Evolutionary conservation across 2,797 vertebrate species (phyloP).

Genomic region (Artibeus jamaicensis): DNA sequence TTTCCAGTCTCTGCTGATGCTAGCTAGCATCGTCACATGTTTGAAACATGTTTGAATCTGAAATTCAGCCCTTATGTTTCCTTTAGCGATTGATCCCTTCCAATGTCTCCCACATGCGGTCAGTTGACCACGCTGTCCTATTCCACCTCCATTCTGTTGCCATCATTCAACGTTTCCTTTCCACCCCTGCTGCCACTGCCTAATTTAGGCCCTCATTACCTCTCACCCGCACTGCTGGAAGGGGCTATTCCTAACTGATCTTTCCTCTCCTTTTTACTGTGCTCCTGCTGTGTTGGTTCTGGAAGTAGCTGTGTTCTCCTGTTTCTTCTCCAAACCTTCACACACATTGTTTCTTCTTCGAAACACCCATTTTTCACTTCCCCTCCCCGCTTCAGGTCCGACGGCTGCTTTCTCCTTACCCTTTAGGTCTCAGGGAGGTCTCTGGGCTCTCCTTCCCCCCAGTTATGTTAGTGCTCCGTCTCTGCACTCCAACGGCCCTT

Average conservation of each 20-base stretch:
- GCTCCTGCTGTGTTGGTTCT: background rate
- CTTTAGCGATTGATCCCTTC: background rate
- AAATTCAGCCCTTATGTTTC: background rate
- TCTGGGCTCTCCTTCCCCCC: background rate
- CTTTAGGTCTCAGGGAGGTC: background rate
- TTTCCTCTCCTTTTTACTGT: background rate
- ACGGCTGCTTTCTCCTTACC: background rate
- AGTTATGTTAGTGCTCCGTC: background rate
- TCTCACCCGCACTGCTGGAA: conserved; percentile 32
- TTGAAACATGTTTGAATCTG: background rate
- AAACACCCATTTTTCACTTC: background rate
- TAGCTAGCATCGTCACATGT: background rate
- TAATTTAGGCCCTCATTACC: conserved; percentile 39
- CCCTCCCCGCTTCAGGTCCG: background rate
- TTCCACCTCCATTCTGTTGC: background rate
- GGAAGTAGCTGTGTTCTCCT: background rate
- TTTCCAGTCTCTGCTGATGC: background rate
- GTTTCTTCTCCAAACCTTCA: background rate
- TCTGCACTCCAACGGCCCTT: background rate
- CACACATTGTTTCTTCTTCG: background rate
- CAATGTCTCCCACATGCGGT: background rate
- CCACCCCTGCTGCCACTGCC: background rate
- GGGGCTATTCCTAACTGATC: background rate
- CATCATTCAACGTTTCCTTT: background rate
- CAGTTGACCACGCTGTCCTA: background rate